Evolutionary conservation across 1,140 invertebrate genomes (phyloP), one percentile per base, ranked within the genome.

Genomic region (Eueides isabella): DNA sequence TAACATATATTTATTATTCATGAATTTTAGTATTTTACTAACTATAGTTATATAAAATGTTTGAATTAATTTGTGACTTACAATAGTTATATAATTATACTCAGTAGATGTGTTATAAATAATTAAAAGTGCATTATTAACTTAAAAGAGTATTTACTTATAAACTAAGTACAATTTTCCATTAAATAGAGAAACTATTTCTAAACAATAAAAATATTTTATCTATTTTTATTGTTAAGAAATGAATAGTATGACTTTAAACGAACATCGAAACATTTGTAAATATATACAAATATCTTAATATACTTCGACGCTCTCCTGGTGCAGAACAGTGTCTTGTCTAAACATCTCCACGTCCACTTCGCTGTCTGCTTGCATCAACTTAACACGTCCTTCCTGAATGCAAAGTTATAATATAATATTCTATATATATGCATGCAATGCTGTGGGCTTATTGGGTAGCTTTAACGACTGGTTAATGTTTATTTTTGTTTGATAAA

Each of bases 291-390:
- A 16, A 19, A 19, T 5, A 64, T 19, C 0, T 72, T 85, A 94
- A 81, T 94, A 94, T 28, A 91, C 93, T 77, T 93, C 92, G 44
- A 93, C 86, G 79, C 94, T 94, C 75, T 93, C 92, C 83, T 94
- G 94, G 63, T 92, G 92, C 73, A 94, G 94, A 35, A 95, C 92
- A 41, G 95, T 95, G 83, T 95, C 95, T 87, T 95, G 95, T 55
- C 94, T 86, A 89, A 95, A 95, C 87, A 94, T 94, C 88, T 95
- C 95, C 63, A 95, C 94, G 77, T 95, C 95, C 12, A 94, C 95
- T 86, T 95, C 95, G 84, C 95, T 95, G 84, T 95, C 95, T 4
- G 94, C 94, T 77, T 94, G 94, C 44, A 95, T 85, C 72, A 95
- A 76, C 85, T 95, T 95, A 28, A 81, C 89, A 71, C 94, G 94